Evolutionary conservation across 2,113 vertebrate genomes (phyloP).

Genomic region (Megaptera novaeangliae): DNA sequence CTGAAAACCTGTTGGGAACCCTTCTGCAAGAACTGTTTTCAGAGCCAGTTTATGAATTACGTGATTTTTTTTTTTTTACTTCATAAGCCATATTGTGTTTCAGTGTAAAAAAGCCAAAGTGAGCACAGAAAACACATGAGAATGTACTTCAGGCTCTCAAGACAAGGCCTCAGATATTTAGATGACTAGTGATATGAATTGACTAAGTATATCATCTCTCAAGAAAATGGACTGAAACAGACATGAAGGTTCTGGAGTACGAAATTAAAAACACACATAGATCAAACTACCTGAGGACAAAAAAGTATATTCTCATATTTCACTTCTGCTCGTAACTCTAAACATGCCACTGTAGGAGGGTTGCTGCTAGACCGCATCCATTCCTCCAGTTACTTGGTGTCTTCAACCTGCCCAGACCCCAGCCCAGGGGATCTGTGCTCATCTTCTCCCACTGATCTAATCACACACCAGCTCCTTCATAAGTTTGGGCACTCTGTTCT

Average conservation of each 20-base stretch:
- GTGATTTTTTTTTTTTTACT: background rate
- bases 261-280: background rate
- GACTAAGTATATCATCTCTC: background rate
- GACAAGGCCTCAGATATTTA: background rate
- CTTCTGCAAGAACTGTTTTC: conserved; percentile 9
- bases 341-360: background rate
- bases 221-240: background rate
- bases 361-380: background rate
- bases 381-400: background rate
- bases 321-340: background rate
- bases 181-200: background rate
- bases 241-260: background rate
- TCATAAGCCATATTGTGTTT: background rate
- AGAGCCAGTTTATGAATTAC: background rate
- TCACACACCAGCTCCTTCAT: background rate
- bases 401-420: background rate
- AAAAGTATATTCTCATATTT: background rate
- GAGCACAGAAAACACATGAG: background rate
- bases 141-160: background rate
- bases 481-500: background rate
- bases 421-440: background rate
- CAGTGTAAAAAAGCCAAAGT: background rate
- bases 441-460: background rate
- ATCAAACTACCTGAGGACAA: background rate
- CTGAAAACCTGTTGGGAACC: background rate